Evolutionary conservation across 2,888 invertebrate species (phyloP).

Genomic region (Trissoscelio sp.): DNA sequence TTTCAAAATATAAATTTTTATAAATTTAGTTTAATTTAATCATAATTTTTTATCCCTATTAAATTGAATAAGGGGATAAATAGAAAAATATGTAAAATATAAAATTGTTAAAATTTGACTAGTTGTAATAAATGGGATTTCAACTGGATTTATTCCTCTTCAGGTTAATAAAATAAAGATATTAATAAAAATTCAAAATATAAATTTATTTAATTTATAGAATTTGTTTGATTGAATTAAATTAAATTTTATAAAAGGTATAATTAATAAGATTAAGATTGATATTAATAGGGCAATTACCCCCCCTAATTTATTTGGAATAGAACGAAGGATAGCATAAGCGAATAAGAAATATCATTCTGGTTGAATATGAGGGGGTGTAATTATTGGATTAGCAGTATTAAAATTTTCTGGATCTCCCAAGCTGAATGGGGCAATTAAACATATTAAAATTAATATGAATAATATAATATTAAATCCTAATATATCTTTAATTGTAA

Average conservation of each 20-base stretch:
- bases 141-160: conserved; percentile 89
- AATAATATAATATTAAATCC: conserved; percentile 85
- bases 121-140: conserved; percentile 87
- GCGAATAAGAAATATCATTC: conserved; percentile 94
- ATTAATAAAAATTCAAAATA: conserved; percentile 86
- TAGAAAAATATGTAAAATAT: conserved; percentile 68
- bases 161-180: conserved; percentile 88
- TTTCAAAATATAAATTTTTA: conserved; percentile 84
- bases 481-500: conserved; percentile 87
- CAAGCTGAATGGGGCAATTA: conserved; percentile 86
- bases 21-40: conserved; percentile 80
- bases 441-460: conserved; percentile 84
- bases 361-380: conserved; percentile 91
- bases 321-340: conserved; percentile 91
- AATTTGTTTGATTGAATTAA: conserved; percentile 82
- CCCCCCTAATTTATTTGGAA: conserved; percentile 92
- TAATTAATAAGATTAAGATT: conserved; percentile 87
- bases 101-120: conserved; percentile 86
- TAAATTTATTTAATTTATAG: conserved; percentile 85
- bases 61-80: conserved; percentile 54
- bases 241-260: conserved; percentile 85
- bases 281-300: conserved; percentile 88
- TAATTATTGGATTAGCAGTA: conserved; percentile 88
- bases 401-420: conserved; percentile 91
- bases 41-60: conserved; percentile 62